Percentiles rank a stretch among this genome's conserved stretches.
Evolutionary conservation across 2,113 vertebrate genomes (phyloP).

Genomic region (Pogonocichla stellata): DNA sequence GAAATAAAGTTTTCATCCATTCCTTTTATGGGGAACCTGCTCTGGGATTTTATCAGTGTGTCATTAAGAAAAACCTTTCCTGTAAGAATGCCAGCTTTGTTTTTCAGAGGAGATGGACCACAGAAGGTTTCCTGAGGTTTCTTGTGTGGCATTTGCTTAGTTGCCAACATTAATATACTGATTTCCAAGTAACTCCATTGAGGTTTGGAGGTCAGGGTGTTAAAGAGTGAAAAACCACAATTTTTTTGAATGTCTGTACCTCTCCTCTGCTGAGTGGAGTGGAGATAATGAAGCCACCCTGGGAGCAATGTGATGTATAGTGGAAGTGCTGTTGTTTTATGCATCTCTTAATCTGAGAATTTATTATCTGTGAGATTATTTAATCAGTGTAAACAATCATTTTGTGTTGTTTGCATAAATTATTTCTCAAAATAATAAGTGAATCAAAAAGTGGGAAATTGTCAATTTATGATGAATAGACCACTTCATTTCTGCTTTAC

Average conservation of each 20-base stretch:
- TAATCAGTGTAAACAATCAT: neutral
- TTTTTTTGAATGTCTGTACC: neutral
- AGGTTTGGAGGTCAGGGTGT: neutral
- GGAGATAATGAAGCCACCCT: neutral
- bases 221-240: neutral
- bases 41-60: neutral
- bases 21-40: neutral
- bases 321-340: neutral
- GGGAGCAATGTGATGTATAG: fast-evolving
- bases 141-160: neutral
- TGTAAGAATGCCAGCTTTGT: neutral
- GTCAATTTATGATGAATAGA: neutral
- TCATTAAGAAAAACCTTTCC: neutral
- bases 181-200: neutral
- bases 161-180: neutral
- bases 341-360: neutral
- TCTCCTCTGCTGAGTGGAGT: neutral
- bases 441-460: neutral
- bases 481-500: neutral
- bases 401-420: neutral
- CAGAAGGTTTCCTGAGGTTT: neutral
- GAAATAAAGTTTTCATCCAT: neutral
- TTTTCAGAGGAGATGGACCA: neutral
- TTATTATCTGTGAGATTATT: neutral
- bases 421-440: neutral